These are phyloP conservation scores for Megaceryle alcyon DNA, from an alignment of 2,797 vertebrate species.

Conservation along the genomic window DNA sequence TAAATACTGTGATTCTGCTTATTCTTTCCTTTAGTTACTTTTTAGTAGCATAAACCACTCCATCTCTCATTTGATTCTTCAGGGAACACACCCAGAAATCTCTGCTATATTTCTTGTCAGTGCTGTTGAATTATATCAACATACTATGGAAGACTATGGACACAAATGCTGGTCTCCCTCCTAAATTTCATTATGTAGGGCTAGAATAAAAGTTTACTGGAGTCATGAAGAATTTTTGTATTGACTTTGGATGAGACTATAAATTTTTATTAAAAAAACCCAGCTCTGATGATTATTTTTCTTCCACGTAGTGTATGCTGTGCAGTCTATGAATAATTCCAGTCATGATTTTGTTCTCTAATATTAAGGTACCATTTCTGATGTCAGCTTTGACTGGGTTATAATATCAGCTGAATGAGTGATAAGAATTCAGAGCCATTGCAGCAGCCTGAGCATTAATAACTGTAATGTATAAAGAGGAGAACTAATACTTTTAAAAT, in stretches of 20 bases:
- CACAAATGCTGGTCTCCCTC: not conserved
- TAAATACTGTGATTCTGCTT: not conserved
- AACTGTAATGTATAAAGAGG: slow-evolving; percentile 43
- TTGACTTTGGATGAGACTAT: slow-evolving; percentile 7
- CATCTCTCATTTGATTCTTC: not conserved
- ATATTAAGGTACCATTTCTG: slow-evolving; percentile 48
- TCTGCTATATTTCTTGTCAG: not conserved
- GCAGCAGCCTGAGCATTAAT: slow-evolving; percentile 35
- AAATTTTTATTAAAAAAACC: slow-evolving; percentile 1
- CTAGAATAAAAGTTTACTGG: slow-evolving; percentile 1
- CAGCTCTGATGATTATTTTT: not conserved
- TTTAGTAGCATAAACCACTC: not conserved
- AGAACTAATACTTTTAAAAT: slow-evolving; percentile 37
- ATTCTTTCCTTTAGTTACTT: not conserved
- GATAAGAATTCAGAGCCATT: slow-evolving; percentile 59
- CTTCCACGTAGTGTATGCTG: not conserved
- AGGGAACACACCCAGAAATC: not conserved
- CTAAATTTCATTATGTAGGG: not conserved
- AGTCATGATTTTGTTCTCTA: slow-evolving; percentile 25
- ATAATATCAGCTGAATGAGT: slow-evolving; percentile 46
- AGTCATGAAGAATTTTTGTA: not conserved
- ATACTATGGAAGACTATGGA: not conserved
- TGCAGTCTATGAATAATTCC: slow-evolving; percentile 56
- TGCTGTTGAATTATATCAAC: not conserved
- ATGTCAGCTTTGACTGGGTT: slow-evolving; percentile 47